Evolutionary conservation across 2,888 invertebrate species (phyloP).

Genomic region (Drosophila birchii): DNA sequence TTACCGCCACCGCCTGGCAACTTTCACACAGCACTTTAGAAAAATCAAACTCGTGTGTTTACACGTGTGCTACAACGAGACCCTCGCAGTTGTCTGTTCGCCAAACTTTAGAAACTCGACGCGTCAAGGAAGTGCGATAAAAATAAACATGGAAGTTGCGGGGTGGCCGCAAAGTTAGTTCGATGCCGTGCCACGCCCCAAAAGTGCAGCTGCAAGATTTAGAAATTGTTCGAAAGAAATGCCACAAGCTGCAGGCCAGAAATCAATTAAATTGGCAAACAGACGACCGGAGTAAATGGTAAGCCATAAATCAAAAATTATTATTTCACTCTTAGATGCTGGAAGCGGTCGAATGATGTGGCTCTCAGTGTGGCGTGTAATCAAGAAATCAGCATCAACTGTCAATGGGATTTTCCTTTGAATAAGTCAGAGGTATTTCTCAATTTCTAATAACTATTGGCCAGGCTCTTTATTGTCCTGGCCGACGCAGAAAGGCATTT

Average conservation of each 20-base stretch:
- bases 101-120: slow-evolving; percentile 45
- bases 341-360: slow-evolving; percentile 1
- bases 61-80: slow-evolving; percentile 23
- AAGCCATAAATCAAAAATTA: slow-evolving; percentile 54
- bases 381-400: slow-evolving; percentile 41
- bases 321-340: slow-evolving; percentile 28
- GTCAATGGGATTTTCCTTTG: slow-evolving; percentile 61
- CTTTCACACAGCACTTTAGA: slow-evolving; percentile 44
- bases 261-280: slow-evolving; percentile 61
- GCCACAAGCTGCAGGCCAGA: slow-evolving; percentile 26
- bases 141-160: slow-evolving; percentile 51
- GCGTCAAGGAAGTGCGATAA: slow-evolving; percentile 54
- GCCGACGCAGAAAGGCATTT: slow-evolving; percentile 28
- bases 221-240: slow-evolving; percentile 14
- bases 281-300: slow-evolving; percentile 10
- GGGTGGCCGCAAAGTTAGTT: slow-evolving; percentile 6
- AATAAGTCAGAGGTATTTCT: slow-evolving; percentile 46
- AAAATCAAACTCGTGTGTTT: slow-evolving; percentile 46
- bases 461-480: slow-evolving; percentile 13
- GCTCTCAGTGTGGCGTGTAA: slow-evolving; percentile 21
- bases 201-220: slow-evolving; percentile 21
- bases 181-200: slow-evolving; percentile 7
- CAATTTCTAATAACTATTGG: slow-evolving; percentile 46
- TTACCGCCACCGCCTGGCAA: slow-evolving; percentile 44
- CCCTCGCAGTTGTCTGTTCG: slow-evolving; percentile 25